These are phyloP conservation scores for Colossoma macropomum DNA, from an alignment of 2,113 vertebrate genomes.

Conservation along the genomic window DNA sequence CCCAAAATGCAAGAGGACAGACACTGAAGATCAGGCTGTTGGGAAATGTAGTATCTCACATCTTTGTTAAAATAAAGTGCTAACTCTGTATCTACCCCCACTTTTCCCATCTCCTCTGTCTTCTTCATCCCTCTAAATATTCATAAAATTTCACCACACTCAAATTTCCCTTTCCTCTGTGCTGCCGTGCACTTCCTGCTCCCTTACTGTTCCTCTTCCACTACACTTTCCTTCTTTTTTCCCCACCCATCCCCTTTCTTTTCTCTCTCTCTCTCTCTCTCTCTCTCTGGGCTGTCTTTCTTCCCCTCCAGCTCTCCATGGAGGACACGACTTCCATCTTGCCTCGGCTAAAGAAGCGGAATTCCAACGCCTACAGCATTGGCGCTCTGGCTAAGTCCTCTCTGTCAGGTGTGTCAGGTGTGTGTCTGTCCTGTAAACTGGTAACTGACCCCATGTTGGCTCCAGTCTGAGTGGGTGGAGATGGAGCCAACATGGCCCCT, in stretches of 20 bases:
- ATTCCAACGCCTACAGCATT: conserved; percentile 96
- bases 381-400: conserved; percentile 99
- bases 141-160: conserved; percentile 53
- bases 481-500: conserved; percentile 81
- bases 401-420: conserved; percentile 95
- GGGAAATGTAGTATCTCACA: conserved; percentile 57
- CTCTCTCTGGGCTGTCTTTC: conserved; percentile 59
- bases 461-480: conserved; percentile 62
- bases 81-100: conserved; percentile 73
- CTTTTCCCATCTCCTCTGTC: conserved; percentile 70
- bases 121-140: conserved; percentile 47
- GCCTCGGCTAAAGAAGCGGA: conserved; percentile 95
- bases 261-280: conserved; percentile 42
- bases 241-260: conserved; percentile 21
- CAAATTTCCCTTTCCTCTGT: conserved; percentile 66
- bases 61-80: conserved; percentile 59
- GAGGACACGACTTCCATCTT: conserved; percentile 99
- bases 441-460: conserved; percentile 82
- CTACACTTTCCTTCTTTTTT: conserved; percentile 55
- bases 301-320: conserved; percentile 91
- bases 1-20: conserved; percentile 53
- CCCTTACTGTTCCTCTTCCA: conserved; percentile 62
- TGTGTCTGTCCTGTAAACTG: conserved; percentile 84
- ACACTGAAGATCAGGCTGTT: conserved; percentile 43
- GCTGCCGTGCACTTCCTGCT: conserved; percentile 64